These are phyloP conservation scores for Scaptomyza caliginosa DNA, from an alignment of 2,888 invertebrate genomes.

Conservation along the genomic window DNA sequence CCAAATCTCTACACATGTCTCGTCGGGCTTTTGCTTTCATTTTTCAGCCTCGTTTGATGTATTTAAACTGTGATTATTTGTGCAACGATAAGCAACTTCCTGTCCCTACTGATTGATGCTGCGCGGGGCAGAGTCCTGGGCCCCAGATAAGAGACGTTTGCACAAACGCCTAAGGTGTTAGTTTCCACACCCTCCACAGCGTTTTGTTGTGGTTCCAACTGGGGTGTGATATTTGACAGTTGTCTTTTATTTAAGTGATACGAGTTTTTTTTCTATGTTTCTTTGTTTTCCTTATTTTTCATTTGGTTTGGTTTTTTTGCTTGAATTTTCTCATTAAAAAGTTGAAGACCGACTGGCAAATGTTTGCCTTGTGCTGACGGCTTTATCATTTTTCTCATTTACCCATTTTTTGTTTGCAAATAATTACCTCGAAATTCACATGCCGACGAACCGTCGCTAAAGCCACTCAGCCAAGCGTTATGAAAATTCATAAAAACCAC, in stretches of 20 bases:
- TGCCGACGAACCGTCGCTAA: slow-evolving; percentile 49
- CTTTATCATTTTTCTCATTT: slow-evolving; percentile 27
- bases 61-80: slow-evolving; percentile 66
- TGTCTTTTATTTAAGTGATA: slow-evolving; percentile 60
- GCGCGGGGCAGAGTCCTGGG: slow-evolving; percentile 23
- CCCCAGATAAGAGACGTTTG: slow-evolving; percentile 61
- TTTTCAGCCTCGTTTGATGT: slow-evolving; percentile 46
- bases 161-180: slow-evolving; percentile 64
- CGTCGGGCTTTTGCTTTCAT: slow-evolving; percentile 51
- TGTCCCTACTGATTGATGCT: slow-evolving; percentile 48
- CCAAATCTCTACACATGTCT: slow-evolving; percentile 38
- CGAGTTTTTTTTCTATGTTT: slow-evolving; percentile 70
- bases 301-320: slow-evolving; percentile 21
- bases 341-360: slow-evolving; percentile 63
- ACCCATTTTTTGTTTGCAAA: slow-evolving; percentile 57
- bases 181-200: slow-evolving; percentile 53
- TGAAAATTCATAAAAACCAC: slow-evolving; percentile 66
- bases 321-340: slow-evolving; percentile 70
- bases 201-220: slow-evolving; percentile 49
- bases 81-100: slow-evolving; percentile 62
- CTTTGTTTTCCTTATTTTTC: slow-evolving; percentile 2
- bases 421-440: slow-evolving; percentile 68
- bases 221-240: slow-evolving; percentile 76
- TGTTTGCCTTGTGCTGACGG: slow-evolving; percentile 65
- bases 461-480: slow-evolving; percentile 73